These are phyloP conservation scores for Dasysyrphus albostriatus DNA, from an alignment of 2,888 invertebrate genomes.

Conservation along the genomic window DNA sequence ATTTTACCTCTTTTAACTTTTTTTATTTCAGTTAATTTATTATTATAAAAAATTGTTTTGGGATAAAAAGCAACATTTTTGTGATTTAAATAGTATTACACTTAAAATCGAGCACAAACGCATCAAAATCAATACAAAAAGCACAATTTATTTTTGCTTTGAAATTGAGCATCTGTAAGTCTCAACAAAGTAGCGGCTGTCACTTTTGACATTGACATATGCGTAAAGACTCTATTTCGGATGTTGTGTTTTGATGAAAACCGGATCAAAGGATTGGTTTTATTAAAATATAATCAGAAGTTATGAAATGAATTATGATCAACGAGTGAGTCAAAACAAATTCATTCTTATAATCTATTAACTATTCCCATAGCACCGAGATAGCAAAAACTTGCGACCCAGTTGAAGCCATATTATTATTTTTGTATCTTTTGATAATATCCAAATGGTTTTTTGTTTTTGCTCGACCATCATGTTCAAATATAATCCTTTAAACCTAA, in stretches of 20 bases:
- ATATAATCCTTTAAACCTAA: constrained; percentile 20
- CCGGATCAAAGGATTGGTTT: neutral
- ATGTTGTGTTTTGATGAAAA: neutral
- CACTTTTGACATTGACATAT: no score
- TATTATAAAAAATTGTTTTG: no score
- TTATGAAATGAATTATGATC: neutral
- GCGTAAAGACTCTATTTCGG: no score
- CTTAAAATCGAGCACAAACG: no score
- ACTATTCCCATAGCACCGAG: neutral
- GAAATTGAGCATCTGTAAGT: no score
- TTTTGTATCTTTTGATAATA: constrained; percentile 16
- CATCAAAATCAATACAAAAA: no score
- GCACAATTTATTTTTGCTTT: no score
- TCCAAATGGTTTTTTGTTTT: constrained; percentile 57
- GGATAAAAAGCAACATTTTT: no score
- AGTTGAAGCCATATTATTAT: neutral
- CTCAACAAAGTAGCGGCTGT: no score
- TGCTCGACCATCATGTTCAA: constrained; percentile 1
- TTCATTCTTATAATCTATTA: neutral
- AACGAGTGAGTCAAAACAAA: neutral
- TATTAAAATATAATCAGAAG: neutral
- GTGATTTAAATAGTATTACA: no score
- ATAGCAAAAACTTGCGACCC: constrained; percentile 16
- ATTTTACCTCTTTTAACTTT: no score
- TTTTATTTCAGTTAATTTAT: no score